Percentiles rank a stretch among this genome's conserved stretches.
Evolutionary conservation across 2,888 invertebrate species (phyloP).

Genomic region (Scaeva pyrastri): DNA sequence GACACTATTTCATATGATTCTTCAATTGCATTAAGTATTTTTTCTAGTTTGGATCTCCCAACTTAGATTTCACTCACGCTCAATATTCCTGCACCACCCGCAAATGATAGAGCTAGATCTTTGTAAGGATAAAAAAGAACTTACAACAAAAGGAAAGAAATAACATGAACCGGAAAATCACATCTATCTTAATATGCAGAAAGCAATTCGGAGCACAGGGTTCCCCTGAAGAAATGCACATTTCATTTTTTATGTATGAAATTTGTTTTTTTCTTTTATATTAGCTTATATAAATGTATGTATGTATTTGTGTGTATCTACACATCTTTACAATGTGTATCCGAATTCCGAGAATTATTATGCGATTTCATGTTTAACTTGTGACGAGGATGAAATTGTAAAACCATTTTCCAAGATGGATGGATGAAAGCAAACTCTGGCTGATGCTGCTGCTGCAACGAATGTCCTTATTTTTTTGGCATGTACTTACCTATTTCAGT

Average conservation of each 20-base stretch:
- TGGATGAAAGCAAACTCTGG: constrained; percentile 48
- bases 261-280: constrained; percentile 17
- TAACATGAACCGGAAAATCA: constrained; percentile 48
- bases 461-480: constrained; percentile 58
- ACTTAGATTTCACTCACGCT: neutral
- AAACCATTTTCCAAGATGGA: constrained; percentile 74
- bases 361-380: constrained; percentile 75
- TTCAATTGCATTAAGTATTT: constrained; percentile 73
- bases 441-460: constrained; percentile 36
- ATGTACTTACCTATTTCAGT: neutral
- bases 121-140: neutral
- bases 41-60: neutral
- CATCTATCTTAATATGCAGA: constrained; percentile 74
- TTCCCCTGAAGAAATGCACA: constrained; percentile 57
- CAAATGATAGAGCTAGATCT: neutral
- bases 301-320: neutral
- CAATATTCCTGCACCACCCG: neutral
- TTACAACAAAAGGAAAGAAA: neutral
- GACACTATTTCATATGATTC: constrained; percentile 75
- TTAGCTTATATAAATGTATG: neutral
- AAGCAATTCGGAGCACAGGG: constrained; percentile 58
- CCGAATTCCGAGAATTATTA: constrained; percentile 65
- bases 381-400: constrained; percentile 75
- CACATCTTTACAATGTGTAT: constrained; percentile 60
- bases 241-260: constrained; percentile 25